Conservation (phyloP, 2,888 invertebrate genomes). For the Xylocampa areola region DNA sequence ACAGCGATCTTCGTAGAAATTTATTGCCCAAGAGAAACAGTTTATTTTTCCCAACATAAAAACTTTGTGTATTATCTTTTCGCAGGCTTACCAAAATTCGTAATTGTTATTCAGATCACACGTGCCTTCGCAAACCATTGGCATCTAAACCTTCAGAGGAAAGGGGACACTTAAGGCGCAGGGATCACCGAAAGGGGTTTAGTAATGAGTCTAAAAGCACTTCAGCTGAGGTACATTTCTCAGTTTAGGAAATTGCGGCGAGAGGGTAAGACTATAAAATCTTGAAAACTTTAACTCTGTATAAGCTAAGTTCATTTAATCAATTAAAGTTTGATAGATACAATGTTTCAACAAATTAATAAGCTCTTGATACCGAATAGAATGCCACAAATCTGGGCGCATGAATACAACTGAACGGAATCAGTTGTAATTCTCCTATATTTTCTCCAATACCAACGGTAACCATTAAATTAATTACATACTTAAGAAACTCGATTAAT, state of each 20-base stretch:
- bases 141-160: conserved; percentile 54
- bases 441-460: conserved; percentile 6
- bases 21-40: conserved; percentile 49
- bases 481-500: conserved; percentile 21
- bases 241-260: conserved; percentile 52
- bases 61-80: conserved; percentile 44
- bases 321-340: conserved; percentile 17
- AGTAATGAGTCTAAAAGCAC: conserved; percentile 63
- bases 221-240: conserved; percentile 58
- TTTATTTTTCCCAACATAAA: conserved; percentile 41
- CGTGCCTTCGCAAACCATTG: conserved; percentile 53
- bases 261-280: conserved; percentile 46
- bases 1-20: conserved; percentile 63
- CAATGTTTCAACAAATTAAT: conserved; percentile 17
- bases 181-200: conserved; percentile 51
- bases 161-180: conserved; percentile 48
- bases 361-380: neutral
- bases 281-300: conserved; percentile 28
- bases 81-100: conserved; percentile 27
- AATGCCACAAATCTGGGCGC: conserved; percentile 2
- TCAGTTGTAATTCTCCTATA: conserved; percentile 8
- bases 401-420: neutral
- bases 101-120: conserved; percentile 57
- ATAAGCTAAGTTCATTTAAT: conserved; percentile 25
- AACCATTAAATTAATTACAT: conserved; percentile 9